Percentiles rank a stretch among this genome's conserved stretches.
Evolutionary conservation across 2,797 vertebrate genomes (phyloP).

Genomic region (Cetoscarus ocellatus): DNA sequence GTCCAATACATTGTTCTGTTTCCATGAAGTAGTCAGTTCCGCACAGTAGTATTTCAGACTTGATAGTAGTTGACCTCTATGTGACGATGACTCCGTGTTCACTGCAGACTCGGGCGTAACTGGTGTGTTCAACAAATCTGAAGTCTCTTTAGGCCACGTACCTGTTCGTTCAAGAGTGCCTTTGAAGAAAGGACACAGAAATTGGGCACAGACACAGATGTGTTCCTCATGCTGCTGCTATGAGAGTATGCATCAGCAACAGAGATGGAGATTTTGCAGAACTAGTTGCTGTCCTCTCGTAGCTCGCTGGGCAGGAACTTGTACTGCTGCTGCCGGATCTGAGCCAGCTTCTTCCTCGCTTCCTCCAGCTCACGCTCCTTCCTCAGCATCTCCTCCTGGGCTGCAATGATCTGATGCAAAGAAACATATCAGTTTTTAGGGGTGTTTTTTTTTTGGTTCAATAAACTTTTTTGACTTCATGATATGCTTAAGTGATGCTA

Average conservation of each 20-base stretch:
- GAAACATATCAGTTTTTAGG: not conserved
- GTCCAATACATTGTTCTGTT: slow-evolving; percentile 42
- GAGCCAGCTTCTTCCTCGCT: slow-evolving; percentile 96
- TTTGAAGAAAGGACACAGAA: slow-evolving; percentile 11
- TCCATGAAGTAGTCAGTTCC: slow-evolving; percentile 54
- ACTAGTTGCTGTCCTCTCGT: slow-evolving; percentile 93
- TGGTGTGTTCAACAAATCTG: slow-evolving; percentile 32
- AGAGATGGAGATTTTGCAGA: not conserved
- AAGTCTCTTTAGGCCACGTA: slow-evolving; percentile 25
- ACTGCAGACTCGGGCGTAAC: slow-evolving; percentile 38
- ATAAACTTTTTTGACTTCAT: too few species aligned
- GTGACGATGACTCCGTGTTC: slow-evolving; percentile 22
- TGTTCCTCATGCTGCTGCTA: slow-evolving; percentile 30
- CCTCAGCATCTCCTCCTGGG: slow-evolving; percentile 98
- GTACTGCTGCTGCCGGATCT: slow-evolving; percentile 99
- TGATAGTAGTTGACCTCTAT: slow-evolving; percentile 25
- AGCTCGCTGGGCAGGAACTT: slow-evolving; percentile 97
- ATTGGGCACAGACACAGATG: slow-evolving; percentile 18
- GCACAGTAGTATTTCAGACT: slow-evolving; percentile 53
- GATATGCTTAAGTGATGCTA: not conserved
- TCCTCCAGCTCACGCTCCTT: slow-evolving; percentile 98
- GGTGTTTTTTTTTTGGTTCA: too few species aligned
- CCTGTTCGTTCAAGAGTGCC: slow-evolving; percentile 38
- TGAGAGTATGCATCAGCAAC: not conserved
- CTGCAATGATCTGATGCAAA: slow-evolving; percentile 92